These are phyloP conservation scores for Glossosoma conforme DNA, from an alignment of 1,140 invertebrate species.

Conservation along the genomic window DNA sequence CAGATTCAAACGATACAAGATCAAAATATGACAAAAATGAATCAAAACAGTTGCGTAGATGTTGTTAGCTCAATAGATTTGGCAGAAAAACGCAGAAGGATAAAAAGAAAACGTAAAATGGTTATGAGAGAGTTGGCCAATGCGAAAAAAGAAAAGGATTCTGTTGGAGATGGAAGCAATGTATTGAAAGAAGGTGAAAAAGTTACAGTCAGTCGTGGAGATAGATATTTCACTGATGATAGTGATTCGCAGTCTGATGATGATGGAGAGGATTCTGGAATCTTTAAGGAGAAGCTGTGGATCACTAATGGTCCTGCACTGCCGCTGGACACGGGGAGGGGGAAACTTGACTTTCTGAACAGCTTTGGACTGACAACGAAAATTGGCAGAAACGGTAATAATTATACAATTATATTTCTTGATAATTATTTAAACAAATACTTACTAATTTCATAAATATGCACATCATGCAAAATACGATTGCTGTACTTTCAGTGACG, in stretches of 20 bases:
- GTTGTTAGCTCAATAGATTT: slow-evolving; percentile 43
- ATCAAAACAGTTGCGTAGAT: slow-evolving; percentile 28
- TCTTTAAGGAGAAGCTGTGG: slow-evolving; percentile 36
- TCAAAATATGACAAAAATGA: neutral
- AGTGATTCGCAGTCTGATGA: slow-evolving; percentile 44
- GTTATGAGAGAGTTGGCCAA: slow-evolving; percentile 3
- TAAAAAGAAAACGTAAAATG: slow-evolving; percentile 33
- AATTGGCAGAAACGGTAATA: slow-evolving; percentile 38
- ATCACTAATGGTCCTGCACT: slow-evolving; percentile 23
- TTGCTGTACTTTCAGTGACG: too few relatives aligned
- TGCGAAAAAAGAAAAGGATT: slow-evolving; percentile 8
- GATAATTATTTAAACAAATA: too few relatives aligned
- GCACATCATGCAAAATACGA: too few relatives aligned
- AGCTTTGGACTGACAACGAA: slow-evolving; percentile 39
- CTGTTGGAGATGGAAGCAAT: slow-evolving; percentile 8
- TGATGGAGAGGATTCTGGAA: slow-evolving; percentile 37
- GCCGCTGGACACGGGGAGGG: slow-evolving; percentile 16
- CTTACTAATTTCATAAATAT: too few relatives aligned
- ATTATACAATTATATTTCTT: neutral
- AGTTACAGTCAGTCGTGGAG: slow-evolving; percentile 9
- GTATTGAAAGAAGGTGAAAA: too few relatives aligned
- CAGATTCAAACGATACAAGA: neutral
- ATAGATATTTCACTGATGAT: slow-evolving; percentile 30
- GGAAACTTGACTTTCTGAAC: slow-evolving; percentile 41
- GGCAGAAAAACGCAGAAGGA: slow-evolving; percentile 41